phyloP scores from a whole-genome alignment of 2,888 invertebrate species.

The Tupiocoris notatus region DNA sequence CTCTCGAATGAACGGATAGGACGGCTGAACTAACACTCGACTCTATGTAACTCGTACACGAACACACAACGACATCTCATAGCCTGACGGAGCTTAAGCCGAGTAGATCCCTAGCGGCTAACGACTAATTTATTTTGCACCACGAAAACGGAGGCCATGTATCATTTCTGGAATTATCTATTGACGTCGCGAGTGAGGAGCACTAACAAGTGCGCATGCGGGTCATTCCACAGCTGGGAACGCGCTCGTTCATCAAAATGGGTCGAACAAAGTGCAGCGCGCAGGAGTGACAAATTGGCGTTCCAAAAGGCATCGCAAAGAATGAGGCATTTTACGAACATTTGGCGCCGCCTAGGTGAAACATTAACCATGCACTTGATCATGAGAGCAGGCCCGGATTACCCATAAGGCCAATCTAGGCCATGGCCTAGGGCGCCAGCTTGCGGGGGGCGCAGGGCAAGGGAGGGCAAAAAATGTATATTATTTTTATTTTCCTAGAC shows the following conservation, averaged over 20 bases:
- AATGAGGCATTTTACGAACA: too few species aligned
- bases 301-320: too few species aligned
- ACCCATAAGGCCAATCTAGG: too few species aligned
- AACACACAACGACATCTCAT: neutral
- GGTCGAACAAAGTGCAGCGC: neutral
- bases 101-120: constrained; percentile 19
- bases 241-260: neutral
- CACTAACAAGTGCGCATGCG: neutral
- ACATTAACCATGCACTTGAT: too few species aligned
- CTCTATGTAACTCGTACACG: neutral
- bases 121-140: constrained; percentile 34
- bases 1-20: neutral
- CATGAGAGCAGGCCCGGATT: too few species aligned
- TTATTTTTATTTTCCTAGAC: too few species aligned
- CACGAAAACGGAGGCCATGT: constrained; percentile 4
- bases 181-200: constrained; percentile 5
- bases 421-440: too few species aligned
- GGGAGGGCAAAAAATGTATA: too few species aligned
- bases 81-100: constrained; percentile 26
- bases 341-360: too few species aligned
- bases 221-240: neutral
- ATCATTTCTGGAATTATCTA: constrained; percentile 37
- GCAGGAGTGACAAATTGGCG: neutral
- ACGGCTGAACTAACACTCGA: neutral
- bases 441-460: too few species aligned